These are phyloP conservation scores for Clivina fossor DNA, from an alignment of 2,888 invertebrate species.

Conservation along the genomic window DNA sequence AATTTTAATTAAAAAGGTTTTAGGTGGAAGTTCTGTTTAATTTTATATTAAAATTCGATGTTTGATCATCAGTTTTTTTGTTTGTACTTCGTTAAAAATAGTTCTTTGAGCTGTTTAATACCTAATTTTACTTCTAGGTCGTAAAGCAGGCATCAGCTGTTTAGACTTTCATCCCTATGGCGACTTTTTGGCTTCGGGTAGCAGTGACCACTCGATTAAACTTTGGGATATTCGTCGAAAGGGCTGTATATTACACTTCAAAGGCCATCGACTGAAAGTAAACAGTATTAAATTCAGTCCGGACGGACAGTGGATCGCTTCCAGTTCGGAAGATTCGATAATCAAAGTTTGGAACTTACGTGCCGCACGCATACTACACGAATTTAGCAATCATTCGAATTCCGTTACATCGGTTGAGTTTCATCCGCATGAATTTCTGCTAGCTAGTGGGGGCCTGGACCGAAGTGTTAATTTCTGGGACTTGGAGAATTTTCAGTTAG, in stretches of 20 bases:
- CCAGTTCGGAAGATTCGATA: slow-evolving; percentile 88
- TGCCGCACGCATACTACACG: slow-evolving; percentile 84
- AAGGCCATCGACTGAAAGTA: slow-evolving; percentile 86
- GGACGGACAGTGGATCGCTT: slow-evolving; percentile 97
- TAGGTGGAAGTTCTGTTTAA: too few species aligned
- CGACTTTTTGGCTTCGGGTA: slow-evolving; percentile 91
- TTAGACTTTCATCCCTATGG: slow-evolving; percentile 97
- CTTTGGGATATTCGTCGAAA: slow-evolving; percentile 94
- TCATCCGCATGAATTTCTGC: slow-evolving; percentile 93
- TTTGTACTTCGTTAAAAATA: too few species aligned
- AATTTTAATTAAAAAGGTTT: too few species aligned
- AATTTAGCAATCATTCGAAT: slow-evolving; percentile 80
- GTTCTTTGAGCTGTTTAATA: too few species aligned
- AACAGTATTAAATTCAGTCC: slow-evolving; percentile 96
- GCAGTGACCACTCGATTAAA: slow-evolving; percentile 87
- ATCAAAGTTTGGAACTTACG: slow-evolving; percentile 91
- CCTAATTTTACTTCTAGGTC: too few species aligned
- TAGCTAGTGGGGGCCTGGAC: slow-evolving; percentile 88
- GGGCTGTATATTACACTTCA: slow-evolving; percentile 93
- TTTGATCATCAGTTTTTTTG: too few species aligned
- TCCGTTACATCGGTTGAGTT: slow-evolving; percentile 92
- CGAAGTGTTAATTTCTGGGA: slow-evolving; percentile 93
- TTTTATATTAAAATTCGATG: too few species aligned
- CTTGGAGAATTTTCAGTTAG: slow-evolving; percentile 79
- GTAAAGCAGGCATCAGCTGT: slow-evolving; percentile 80